Percentiles rank a stretch among this genome's conserved stretches.
These are phyloP conservation scores for Caenorhabditis zanzibari DNA, from an alignment of 2,888 invertebrate genomes.

Conservation along the genomic window DNA sequence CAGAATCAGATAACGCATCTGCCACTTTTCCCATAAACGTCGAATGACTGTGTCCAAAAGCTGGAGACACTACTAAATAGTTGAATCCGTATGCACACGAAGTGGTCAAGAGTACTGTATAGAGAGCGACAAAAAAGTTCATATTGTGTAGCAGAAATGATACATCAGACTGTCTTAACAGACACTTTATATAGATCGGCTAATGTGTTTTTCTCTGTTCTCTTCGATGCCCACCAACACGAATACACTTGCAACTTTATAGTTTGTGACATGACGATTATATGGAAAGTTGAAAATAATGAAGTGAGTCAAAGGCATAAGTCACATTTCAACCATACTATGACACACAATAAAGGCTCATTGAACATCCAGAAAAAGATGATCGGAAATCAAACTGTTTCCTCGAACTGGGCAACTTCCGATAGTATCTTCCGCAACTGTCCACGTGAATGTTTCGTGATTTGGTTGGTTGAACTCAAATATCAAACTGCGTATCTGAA, in stretches of 20 bases:
- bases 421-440: not conserved
- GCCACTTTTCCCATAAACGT: slow-evolving; percentile 44
- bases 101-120: not conserved
- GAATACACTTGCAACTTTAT: slow-evolving; percentile 4
- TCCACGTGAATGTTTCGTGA: slow-evolving; percentile 10
- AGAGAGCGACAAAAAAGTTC: not conserved
- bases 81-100: slow-evolving; percentile 8
- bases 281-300: slow-evolving; percentile 12
- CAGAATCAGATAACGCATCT: slow-evolving; percentile 39
- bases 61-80: slow-evolving; percentile 49
- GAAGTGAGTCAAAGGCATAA: slow-evolving; percentile 26
- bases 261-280: slow-evolving; percentile 30
- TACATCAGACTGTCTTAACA: not conserved
- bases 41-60: slow-evolving; percentile 64
- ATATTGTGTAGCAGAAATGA: not conserved
- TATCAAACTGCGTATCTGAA: too few species aligned
- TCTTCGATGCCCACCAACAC: not conserved
- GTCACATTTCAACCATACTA: not conserved
- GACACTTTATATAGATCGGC: slow-evolving; percentile 22
- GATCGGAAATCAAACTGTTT: too few species aligned
- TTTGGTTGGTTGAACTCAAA: not conserved
- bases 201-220: slow-evolving; percentile 16
- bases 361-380: not conserved
- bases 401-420: too few species aligned
- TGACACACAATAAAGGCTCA: not conserved